Percentiles rank a stretch among this genome's conserved stretches.
Evolutionary conservation across 2,113 vertebrate genomes (phyloP).

Genomic region (Podocnemis expansa): DNA sequence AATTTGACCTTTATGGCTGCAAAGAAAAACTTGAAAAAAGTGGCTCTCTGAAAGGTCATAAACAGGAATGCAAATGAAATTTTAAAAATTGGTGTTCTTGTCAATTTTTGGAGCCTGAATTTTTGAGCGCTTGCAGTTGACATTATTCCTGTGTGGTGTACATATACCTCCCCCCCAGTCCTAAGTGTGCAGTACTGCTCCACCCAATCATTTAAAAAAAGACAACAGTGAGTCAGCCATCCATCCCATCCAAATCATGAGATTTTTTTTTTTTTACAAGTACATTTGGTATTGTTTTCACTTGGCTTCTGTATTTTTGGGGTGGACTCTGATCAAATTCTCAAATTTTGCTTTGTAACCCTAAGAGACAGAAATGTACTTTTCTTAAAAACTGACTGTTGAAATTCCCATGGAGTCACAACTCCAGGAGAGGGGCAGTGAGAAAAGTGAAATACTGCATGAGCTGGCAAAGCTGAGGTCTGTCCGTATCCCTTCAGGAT

Average conservation of each 20-base stretch:
- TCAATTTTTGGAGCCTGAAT: not conserved
- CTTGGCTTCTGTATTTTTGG: slow-evolving; percentile 20
- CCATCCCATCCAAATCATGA: not conserved
- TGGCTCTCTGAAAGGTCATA: not conserved
- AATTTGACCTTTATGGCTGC: not conserved
- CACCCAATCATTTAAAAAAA: not conserved
- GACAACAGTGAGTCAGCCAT: not conserved
- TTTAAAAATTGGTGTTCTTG: not conserved
- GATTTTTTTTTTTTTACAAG: not conserved
- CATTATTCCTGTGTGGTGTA: not conserved
- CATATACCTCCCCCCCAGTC: not conserved
- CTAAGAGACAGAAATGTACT: not conserved
- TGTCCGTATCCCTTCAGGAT: slow-evolving; percentile 53
- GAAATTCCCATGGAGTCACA: slow-evolving; percentile 22
- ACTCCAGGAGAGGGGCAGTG: slow-evolving; percentile 60
- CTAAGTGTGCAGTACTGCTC: not conserved
- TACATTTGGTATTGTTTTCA: not conserved
- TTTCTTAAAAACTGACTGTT: not conserved
- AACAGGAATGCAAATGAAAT: not conserved
- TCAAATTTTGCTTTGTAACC: not conserved
- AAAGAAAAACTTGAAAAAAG: not conserved
- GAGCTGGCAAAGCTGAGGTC: slow-evolving; percentile 49
- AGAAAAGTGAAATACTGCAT: slow-evolving; percentile 61
- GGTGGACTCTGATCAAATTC: not conserved
- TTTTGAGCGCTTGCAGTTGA: slow-evolving; percentile 5